Base-by-base conservation (phyloP, 2,888 invertebrate species). In the Hyposoter dolosus region DNA sequence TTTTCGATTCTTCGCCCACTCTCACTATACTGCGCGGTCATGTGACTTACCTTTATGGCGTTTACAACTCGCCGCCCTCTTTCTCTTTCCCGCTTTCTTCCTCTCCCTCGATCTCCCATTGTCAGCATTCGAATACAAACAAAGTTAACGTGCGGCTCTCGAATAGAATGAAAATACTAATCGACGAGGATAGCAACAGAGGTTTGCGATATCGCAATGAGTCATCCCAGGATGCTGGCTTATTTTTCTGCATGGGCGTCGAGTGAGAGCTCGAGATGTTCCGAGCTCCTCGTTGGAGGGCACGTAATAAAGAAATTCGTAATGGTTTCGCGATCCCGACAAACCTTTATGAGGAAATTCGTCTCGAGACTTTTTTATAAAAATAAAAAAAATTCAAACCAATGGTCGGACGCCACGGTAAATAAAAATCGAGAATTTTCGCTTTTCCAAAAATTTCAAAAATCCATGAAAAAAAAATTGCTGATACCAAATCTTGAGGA, bases 21-120 rank as follows among this genome's bases (percentile, higher is more conserved):
- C 72, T 72, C 45, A 40, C 69, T 28, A 28, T 4, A 15, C 68
- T 47, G 6, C 82, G 83, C 86, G 89, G 82, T 88, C 89, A 88
- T 89, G 86, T 87, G 89, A 91, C 90, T 91, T 91, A 92, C 91
- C 92, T 92, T 91, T 90, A 90, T 90, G 88, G 90, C 90, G 89
- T 91, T 92, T 90, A 89, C 91, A 89, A 90, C 60, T 60, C 28
- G 28, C 35, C 35, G 17, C 71, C 28, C 45, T n/a, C 32, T 50
- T 2, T 32, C 28, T 32, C 40, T 19, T 32, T 32, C 45, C 89
- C 89, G 15, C 60, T 60, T 15, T 86, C 90, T 91, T n/a, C n/a
- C 88, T 23, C 45, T 56, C 79, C n/a, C 69, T 81, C 60, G 15
- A 19, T 72, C 47, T 56, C 83, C 86, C 63, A 88, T 88, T 88